A percentile compares a stretch with the other conserved stretches of the same genome.
phyloP scores from a whole-genome alignment of 92 coral and sea anemone species.

The Plumapathes pennacea region DNA sequence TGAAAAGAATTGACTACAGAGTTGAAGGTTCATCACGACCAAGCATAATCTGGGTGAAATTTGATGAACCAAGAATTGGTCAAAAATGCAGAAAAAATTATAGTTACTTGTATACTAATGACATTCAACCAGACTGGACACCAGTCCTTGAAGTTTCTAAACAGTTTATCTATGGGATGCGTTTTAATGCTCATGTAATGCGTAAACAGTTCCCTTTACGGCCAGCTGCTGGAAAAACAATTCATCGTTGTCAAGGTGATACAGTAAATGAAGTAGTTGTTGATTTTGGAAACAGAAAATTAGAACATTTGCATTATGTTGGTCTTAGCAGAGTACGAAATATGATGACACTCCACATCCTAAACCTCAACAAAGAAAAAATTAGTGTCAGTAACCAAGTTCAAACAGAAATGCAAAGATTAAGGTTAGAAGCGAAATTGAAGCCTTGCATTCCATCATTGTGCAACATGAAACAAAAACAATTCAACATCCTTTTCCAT shows the following conservation, averaged over 20 bases:
- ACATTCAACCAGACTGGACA: conserved; percentile 34
- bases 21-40: no score
- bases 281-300: conserved; percentile 34
- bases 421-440: conserved; percentile 31
- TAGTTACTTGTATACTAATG: no score
- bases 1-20: no score
- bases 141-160: conserved; percentile 46
- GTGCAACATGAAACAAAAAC: no score
- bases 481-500: conserved; percentile 56
- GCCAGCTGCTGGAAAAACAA: conserved; percentile 51
- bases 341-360: conserved; percentile 32
- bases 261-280: conserved; percentile 50
- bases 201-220: conserved; percentile 50
- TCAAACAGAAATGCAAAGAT: conserved; percentile 44
- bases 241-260: conserved; percentile 55
- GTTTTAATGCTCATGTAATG: conserved; percentile 35
- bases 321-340: conserved; percentile 42
- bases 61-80: no score
- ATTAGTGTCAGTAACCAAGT: conserved; percentile 34
- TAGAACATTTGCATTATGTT: conserved; percentile 51
- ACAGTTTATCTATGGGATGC: conserved; percentile 28
- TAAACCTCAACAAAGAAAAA: conserved; percentile 38
- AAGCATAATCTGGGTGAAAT: no score
- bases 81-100: no score
- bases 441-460: conserved; percentile 33